Evolutionary conservation across 2,797 vertebrate species (phyloP), one percentile per base, ranked within the genome.

Genomic region (Tadarida brasiliensis): DNA sequence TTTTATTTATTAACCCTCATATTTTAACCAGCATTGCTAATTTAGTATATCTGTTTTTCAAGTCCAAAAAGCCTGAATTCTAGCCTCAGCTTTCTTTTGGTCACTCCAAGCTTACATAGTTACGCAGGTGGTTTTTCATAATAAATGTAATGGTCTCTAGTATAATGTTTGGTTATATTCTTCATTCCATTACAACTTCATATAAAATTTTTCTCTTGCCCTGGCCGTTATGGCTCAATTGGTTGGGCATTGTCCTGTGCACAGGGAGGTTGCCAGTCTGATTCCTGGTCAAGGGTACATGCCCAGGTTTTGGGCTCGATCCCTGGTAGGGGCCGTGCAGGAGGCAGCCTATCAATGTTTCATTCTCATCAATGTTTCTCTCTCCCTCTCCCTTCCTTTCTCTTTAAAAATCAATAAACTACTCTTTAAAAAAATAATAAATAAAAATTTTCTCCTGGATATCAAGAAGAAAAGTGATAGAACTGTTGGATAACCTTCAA

Each of bases 1-100:
- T 54, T 95, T 97, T 70, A 47, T 19, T 92, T 51, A 91, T 6
- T 54, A 30, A 92, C 22, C 10, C 16, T 84, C 39, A 17, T 33
- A 71, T 84, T 95, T 96, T 94, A 95, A 59, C n/a, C 28, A 85
- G 26, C 8, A 95, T 1, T 65, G 44, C 70, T 91, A 92, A 94
- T 28, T 93, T 49, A 92, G 8, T 57, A 12, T 54, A 63, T 30
- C 65, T 88, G 51, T 12, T 68, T 59, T 92, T 96, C 30, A 87
- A 35, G 65, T 82, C 24, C 33, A 49, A 65, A 87, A 94, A 73
- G 35, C 22, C 24, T 92, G 26, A 83, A 84, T 93, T 80, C 30
- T 33, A 80, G 47, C 30, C 33, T 83, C 47, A 65, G n/a, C 20
- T 73, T 86, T 80, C 49, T 93, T 59, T 94, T 54, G 77, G 35